Evolutionary conservation across 2,797 vertebrate species (phyloP).

Genomic region (Atherinosoma microstoma): DNA sequence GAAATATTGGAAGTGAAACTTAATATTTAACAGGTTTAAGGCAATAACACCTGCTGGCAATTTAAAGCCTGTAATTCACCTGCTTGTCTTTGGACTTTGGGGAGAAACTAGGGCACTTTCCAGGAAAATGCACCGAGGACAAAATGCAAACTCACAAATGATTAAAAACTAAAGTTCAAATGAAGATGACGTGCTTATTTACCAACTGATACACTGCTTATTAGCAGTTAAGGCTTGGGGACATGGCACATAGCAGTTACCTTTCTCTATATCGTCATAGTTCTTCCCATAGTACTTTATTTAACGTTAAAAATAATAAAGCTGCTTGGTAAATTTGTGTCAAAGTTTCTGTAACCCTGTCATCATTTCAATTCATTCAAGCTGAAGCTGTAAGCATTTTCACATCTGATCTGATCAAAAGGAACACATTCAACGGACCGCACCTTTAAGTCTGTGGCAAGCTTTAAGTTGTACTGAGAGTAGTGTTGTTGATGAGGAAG

Average conservation of each 20-base stretch:
- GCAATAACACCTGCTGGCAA: constrained; percentile 1
- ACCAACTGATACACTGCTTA: background rate
- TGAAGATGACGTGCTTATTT: background rate
- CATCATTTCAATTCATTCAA: background rate
- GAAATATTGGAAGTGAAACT: background rate
- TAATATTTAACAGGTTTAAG: background rate
- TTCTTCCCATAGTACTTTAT: background rate
- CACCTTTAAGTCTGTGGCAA: constrained; percentile 17
- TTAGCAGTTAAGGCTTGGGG: background rate
- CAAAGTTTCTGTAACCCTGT: background rate
- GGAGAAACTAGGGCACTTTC: background rate
- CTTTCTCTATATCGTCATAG: background rate
- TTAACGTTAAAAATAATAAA: background rate
- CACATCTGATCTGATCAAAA: background rate
- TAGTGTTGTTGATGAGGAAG: constrained; percentile 66
- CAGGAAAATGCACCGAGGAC: background rate
- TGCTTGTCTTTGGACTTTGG: constrained; percentile 10
- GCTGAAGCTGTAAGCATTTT: background rate
- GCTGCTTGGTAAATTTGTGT: background rate
- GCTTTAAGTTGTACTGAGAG: constrained; percentile 36
- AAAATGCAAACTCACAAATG: background rate
- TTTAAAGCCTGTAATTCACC: background rate
- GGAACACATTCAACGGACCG: background rate
- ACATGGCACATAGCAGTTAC: background rate
- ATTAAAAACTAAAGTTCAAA: background rate